These are phyloP conservation scores for Physocephala rufipes DNA, from an alignment of 2,888 invertebrate genomes.

Conservation along the genomic window DNA sequence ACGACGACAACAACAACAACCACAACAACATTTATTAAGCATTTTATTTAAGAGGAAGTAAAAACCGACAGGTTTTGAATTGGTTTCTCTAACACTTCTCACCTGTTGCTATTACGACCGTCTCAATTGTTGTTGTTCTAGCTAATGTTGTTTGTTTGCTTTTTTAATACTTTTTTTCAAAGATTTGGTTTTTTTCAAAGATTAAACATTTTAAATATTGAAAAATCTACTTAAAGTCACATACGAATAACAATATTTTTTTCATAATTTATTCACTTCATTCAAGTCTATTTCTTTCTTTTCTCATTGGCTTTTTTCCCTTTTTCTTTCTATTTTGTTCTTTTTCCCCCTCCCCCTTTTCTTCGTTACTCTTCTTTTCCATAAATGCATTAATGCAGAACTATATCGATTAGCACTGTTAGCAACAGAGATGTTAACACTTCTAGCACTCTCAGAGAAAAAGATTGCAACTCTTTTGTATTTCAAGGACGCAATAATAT, in stretches of 20 bases:
- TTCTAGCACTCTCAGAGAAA: too few species aligned
- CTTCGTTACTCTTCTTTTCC: neutral
- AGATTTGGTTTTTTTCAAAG: neutral
- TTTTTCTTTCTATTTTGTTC: neutral
- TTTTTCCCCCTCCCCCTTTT: too few species aligned
- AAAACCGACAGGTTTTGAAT: too few species aligned
- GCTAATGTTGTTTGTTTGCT: neutral
- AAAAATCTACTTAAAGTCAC: conserved; percentile 55
- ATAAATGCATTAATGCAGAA: conserved; percentile 21
- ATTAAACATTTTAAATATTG: conserved; percentile 4
- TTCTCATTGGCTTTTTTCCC: neutral
- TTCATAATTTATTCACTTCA: neutral
- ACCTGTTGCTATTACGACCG: neutral
- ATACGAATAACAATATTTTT: conserved; percentile 46
- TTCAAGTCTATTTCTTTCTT: neutral
- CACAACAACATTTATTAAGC: neutral
- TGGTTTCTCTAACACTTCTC: conserved; percentile 2
- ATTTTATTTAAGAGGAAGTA: conserved; percentile 23
- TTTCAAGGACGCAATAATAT: too few species aligned
- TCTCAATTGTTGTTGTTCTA: neutral
- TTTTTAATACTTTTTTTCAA: neutral
- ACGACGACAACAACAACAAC: conserved; percentile 10
- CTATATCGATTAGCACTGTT: conserved; percentile 8
- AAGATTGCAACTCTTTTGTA: too few species aligned
- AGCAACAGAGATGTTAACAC: neutral